Base-by-base conservation (phyloP, 1,140 invertebrate genomes). In the Pararge aegeria region DNA sequence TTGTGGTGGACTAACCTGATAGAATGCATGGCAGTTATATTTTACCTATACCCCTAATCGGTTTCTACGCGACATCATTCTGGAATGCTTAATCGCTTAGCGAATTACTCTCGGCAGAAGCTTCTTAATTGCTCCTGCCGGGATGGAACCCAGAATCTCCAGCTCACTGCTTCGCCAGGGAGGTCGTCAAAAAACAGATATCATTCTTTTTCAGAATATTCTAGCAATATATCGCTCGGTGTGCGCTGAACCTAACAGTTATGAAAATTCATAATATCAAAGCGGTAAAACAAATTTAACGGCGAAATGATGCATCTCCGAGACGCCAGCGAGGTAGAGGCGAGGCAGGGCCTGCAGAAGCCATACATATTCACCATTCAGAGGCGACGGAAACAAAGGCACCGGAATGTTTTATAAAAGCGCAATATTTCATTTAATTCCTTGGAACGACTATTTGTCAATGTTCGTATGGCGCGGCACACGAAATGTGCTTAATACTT, bases 401-500 rank as follows among this genome's bases (percentile, higher is more conserved):
- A 61, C 24, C 21, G 46, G 60, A 68, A 68, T 61, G 51, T 64
- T 68, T 68, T 68, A 68, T 64, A 68, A 68, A 68, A 68, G 66
- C 64, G 51, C 62, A 61, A 64, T 68, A 61, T 68, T 64, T 68
- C 66, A 68, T 64, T 68, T 64, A 68, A 68, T 68, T 61, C 62
- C 62, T 68, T 64, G 61, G 30, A 63, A 58, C 20, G 54, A 40
- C 61, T 55, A 64, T 68, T 64, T 61, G 61, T 68, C 66, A 68
- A 61, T 34, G 46, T 16, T n/a, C n/a, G 37, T 51, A 19, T 27
- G 15, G 7, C 40, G 19, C 60, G 60, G 60, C 24, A 30, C 54
- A 46, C 10, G 18, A 51, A 40, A 34, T 16, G 59, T 44, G n/a
- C 16, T 15, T 5, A 1, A 7, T 12, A 34, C 1, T 12, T 34